Conservation (phyloP, 2,888 invertebrate species). For the Drosophila tripunctata region DNA sequence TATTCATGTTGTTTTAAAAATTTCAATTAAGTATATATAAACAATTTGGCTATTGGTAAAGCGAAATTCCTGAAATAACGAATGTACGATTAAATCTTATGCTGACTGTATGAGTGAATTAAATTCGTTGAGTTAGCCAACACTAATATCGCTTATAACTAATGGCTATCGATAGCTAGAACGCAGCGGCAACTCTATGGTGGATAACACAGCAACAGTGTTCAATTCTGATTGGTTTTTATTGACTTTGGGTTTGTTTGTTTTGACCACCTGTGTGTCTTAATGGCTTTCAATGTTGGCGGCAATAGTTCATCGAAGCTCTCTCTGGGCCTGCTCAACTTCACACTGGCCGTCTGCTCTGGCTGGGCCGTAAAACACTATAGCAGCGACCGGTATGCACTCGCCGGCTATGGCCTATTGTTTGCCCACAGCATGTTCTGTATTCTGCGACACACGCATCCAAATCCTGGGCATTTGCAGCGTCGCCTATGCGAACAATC, state of each 20-base stretch:
- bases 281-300: constrained; percentile 34
- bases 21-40: no score
- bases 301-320: constrained; percentile 52
- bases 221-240: constrained; percentile 9
- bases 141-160: constrained; percentile 8
- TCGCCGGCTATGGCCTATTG: constrained; percentile 63
- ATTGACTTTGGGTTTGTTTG: no score
- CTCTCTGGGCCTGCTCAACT: constrained; percentile 62
- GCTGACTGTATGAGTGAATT: no score
- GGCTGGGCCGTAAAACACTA: constrained; percentile 69
- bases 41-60: no score
- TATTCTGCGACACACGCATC: constrained; percentile 67
- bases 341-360: constrained; percentile 58
- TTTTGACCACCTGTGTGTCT: constrained; percentile 22
- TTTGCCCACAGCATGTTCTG: constrained; percentile 66
- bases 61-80: no score
- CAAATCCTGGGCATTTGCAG: constrained; percentile 68
- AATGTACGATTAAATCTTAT: no score
- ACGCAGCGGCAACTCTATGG: neutral
- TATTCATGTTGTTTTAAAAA: no score
- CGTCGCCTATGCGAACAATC: constrained; percentile 60
- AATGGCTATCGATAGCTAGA: neutral
- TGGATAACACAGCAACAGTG: constrained; percentile 10
- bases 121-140: neutral
- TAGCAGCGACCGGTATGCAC: constrained; percentile 43